Percentiles rank a stretch among this genome's conserved stretches.
Evolutionary conservation across 1,140 invertebrate species (phyloP).

Genomic region (Phymorhynchus buccinoides): DNA sequence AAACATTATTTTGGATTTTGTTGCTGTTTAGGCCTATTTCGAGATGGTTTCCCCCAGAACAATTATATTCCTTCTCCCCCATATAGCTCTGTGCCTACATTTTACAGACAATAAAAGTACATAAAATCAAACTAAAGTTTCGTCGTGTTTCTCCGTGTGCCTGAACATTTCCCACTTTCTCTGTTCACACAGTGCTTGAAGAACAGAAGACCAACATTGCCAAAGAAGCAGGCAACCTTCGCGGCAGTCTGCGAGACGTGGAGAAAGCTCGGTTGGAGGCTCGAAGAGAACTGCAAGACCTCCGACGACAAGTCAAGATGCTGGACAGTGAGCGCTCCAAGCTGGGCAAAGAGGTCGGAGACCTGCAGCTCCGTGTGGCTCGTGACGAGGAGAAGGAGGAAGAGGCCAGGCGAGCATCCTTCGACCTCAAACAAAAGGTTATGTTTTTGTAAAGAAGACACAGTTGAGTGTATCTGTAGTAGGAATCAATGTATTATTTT

Average conservation of each 20-base stretch:
- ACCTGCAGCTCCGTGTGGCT: slow-evolving; percentile 84
- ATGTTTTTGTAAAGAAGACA: no score
- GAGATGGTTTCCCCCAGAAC: no score
- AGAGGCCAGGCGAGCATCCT: slow-evolving; percentile 76
- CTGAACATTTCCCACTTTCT: no score
- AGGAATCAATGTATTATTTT: no score
- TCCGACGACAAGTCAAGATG: slow-evolving; percentile 72
- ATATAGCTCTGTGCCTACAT: no score
- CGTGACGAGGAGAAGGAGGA: slow-evolving; percentile 85
- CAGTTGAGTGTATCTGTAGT: no score
- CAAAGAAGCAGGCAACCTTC: slow-evolving; percentile 79
- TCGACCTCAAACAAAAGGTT: slow-evolving; percentile 73
- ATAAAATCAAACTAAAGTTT: no score
- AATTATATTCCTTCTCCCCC: no score
- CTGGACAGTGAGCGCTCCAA: slow-evolving; percentile 72
- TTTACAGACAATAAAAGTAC: no score
- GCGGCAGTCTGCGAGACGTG: slow-evolving; percentile 84
- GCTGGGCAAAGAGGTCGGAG: slow-evolving; percentile 80
- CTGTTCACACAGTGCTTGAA: slow-evolving; percentile 85
- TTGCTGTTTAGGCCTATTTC: no score
- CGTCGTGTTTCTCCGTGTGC: no score
- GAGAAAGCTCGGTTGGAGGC: slow-evolving; percentile 79
- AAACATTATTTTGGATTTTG: no score
- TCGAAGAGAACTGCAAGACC: slow-evolving; percentile 72
- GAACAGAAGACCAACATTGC: slow-evolving; percentile 83